Percentiles rank a stretch among this genome's conserved stretches.
These are phyloP conservation scores for Chaetodon trifascialis DNA, from an alignment of 2,113 vertebrate genomes.

Conservation along the genomic window DNA sequence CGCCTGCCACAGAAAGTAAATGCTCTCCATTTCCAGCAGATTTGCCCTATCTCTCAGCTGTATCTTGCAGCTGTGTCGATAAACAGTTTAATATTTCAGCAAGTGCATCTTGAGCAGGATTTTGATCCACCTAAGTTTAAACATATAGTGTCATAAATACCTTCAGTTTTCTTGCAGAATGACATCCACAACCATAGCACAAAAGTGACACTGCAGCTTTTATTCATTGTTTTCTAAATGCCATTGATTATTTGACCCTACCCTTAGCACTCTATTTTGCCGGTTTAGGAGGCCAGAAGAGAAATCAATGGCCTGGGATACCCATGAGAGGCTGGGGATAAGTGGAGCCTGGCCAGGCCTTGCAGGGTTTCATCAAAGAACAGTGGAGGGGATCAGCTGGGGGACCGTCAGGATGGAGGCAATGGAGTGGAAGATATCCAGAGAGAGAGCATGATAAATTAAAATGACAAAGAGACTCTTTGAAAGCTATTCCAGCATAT, in stretches of 20 bases:
- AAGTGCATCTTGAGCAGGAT: background rate
- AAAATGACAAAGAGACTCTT: slow-evolving; percentile 29
- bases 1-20: slow-evolving; percentile 24
- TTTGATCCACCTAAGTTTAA: background rate
- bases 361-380: slow-evolving; percentile 54
- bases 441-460: slow-evolving; percentile 42
- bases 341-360: slow-evolving; percentile 54
- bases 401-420: slow-evolving; percentile 42
- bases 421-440: slow-evolving; percentile 49
- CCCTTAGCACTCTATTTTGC: slow-evolving; percentile 57
- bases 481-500: slow-evolving; percentile 13
- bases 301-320: slow-evolving; percentile 74
- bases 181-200: background rate
- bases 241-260: slow-evolving; percentile 69
- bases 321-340: slow-evolving; percentile 66
- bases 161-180: background rate
- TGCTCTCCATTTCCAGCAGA: slow-evolving; percentile 32
- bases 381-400: slow-evolving; percentile 62
- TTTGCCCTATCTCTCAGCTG: background rate
- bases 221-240: slow-evolving; percentile 63
- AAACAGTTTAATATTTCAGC: background rate
- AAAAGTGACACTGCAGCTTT: slow-evolving; percentile 18
- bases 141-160: background rate
- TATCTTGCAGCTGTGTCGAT: background rate
- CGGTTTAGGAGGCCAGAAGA: slow-evolving; percentile 59